Conservation (phyloP, 2,888 invertebrate species). For the Polydrusus pterygomalis region DNA sequence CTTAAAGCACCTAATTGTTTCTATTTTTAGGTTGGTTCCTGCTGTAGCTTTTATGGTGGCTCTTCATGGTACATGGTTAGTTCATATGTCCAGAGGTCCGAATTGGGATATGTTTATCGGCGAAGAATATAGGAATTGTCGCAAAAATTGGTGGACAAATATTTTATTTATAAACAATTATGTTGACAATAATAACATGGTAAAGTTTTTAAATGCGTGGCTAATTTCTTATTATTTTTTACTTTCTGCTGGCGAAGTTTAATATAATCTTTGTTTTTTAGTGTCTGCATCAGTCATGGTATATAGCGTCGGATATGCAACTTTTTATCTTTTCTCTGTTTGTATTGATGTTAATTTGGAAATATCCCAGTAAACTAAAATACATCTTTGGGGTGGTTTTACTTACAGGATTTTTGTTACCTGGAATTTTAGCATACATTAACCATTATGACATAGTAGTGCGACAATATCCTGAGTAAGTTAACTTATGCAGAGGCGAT, state of each 20-base stretch:
- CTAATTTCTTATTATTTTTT: neutral
- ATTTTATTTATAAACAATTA: slow-evolving; percentile 85
- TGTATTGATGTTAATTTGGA: slow-evolving; percentile 62
- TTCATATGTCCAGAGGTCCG: slow-evolving; percentile 82
- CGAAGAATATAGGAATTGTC: slow-evolving; percentile 76
- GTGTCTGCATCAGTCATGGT: slow-evolving; percentile 68
- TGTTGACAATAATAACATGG: slow-evolving; percentile 78
- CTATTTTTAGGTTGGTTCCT: slow-evolving; percentile 79
- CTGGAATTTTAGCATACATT: slow-evolving; percentile 63
- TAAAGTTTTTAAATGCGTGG: slow-evolving; percentile 64
- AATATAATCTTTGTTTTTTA: slow-evolving; percentile 56
- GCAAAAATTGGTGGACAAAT: slow-evolving; percentile 84
- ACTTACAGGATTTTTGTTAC: slow-evolving; percentile 61
- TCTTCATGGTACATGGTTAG: slow-evolving; percentile 84
- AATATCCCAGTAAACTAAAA: slow-evolving; percentile 55
- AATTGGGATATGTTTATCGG: slow-evolving; percentile 80
- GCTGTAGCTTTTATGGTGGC: slow-evolving; percentile 82
- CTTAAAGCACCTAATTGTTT: too few relatives aligned
- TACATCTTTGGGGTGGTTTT: slow-evolving; percentile 55
- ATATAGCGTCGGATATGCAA: slow-evolving; percentile 67
- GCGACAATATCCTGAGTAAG: slow-evolving; percentile 63
- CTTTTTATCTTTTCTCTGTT: slow-evolving; percentile 63
- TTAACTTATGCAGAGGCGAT: too few relatives aligned
- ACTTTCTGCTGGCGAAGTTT: too few relatives aligned
- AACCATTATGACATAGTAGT: slow-evolving; percentile 63